phyloP scores from a whole-genome alignment of 2,888 invertebrate genomes.

The Tenthredo mesomela region DNA sequence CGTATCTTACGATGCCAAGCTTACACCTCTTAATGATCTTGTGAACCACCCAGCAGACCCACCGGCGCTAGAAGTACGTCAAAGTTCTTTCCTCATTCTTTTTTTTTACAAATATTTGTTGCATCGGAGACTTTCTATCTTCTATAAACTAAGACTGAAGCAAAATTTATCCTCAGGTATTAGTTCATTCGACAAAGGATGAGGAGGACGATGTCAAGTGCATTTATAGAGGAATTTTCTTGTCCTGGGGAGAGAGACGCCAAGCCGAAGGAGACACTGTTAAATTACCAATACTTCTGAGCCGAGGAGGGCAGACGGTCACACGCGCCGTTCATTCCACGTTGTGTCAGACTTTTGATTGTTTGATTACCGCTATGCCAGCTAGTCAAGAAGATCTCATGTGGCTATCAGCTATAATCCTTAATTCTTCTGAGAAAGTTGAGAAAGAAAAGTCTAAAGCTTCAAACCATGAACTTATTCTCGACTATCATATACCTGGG shows the following conservation, averaged over 20 bases:
- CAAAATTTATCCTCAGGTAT: conserved; percentile 59
- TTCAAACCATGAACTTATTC: conserved; percentile 56
- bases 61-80: conserved; percentile 65
- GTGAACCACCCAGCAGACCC: conserved; percentile 62
- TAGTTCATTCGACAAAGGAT: conserved; percentile 60
- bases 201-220: conserved; percentile 57
- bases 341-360: conserved; percentile 72
- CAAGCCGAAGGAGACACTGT: conserved; percentile 57
- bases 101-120: neutral
- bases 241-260: conserved; percentile 68
- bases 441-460: neutral
- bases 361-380: conserved; percentile 66
- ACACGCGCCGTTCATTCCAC: conserved; percentile 68
- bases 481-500: conserved; percentile 69
- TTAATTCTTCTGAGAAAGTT: conserved; percentile 60
- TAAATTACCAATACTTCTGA: conserved; percentile 71
- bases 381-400: conserved; percentile 68
- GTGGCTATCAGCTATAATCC: conserved; percentile 71
- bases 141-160: neutral
- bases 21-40: conserved; percentile 61
- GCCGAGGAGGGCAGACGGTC: conserved; percentile 68
- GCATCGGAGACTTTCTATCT: conserved; percentile 30
- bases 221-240: conserved; percentile 70
- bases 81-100: neutral
- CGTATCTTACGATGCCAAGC: conserved; percentile 67